phyloP scores from a whole-genome alignment of 1,140 invertebrate species.

The Atta colombica region DNA sequence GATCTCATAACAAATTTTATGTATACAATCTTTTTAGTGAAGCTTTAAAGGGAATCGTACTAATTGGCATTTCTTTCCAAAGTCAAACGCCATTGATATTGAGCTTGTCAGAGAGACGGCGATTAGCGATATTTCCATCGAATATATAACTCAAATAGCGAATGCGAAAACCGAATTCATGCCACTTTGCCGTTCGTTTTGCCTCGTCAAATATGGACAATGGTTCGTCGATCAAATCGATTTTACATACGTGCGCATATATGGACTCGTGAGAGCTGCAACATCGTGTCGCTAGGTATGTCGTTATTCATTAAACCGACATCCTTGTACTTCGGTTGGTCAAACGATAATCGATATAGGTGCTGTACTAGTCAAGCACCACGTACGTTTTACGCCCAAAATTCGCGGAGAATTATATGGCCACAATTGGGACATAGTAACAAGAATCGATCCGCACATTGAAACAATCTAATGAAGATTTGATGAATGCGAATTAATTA shows the following conservation, averaged over 20 bases:
- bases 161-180: constrained; percentile 62
- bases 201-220: constrained; percentile 70
- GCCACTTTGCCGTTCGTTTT: constrained; percentile 58
- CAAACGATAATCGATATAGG: constrained; percentile 78
- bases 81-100: constrained; percentile 56
- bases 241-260: constrained; percentile 60
- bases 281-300: constrained; percentile 77
- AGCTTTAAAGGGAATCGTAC: constrained; percentile 27
- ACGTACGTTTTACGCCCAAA: neutral
- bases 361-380: constrained; percentile 24
- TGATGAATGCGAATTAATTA: constrained; percentile 56
- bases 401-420: constrained; percentile 8
- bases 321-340: constrained; percentile 76
- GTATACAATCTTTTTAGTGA: neutral
- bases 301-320: constrained; percentile 80
- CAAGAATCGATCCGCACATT: constrained; percentile 46
- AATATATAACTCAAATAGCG: constrained; percentile 61
- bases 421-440: constrained; percentile 15
- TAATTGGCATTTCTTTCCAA: constrained; percentile 53
- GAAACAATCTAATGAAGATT: constrained; percentile 53
- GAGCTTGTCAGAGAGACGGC: constrained; percentile 40
- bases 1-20: neutral
- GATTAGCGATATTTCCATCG: constrained; percentile 64
- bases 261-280: constrained; percentile 63
- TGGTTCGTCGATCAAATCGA: constrained; percentile 69